phyloP scores from a whole-genome alignment of 2,113 vertebrate species.

The Sminthopsis crassicaudata region DNA sequence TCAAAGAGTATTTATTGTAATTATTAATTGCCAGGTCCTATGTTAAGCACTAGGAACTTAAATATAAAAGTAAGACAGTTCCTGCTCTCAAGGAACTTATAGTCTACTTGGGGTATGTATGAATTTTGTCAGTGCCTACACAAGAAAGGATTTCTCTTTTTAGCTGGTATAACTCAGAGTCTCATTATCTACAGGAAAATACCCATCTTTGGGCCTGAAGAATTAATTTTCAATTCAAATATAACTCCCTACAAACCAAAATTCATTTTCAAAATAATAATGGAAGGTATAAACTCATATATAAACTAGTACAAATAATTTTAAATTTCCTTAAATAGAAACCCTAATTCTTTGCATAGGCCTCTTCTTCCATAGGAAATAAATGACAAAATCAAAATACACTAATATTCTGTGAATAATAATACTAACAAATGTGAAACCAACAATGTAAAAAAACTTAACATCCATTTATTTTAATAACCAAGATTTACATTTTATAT shows the following conservation, averaged over 20 bases:
- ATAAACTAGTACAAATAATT: not conserved
- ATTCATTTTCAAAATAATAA: slow-evolving; percentile 16
- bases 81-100: not conserved
- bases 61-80: not conserved
- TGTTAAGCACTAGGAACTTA: not conserved
- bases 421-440: not conserved
- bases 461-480: not conserved
- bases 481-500: not conserved
- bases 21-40: not conserved
- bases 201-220: not conserved
- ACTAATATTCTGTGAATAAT: slow-evolving; percentile 2
- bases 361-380: not conserved
- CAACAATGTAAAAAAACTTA: slow-evolving; percentile 4
- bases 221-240: not conserved
- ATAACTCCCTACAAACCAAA: slow-evolving; percentile 4
- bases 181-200: slow-evolving; percentile 12
- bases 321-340: slow-evolving; percentile 31
- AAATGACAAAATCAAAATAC: slow-evolving; percentile 28
- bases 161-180: slow-evolving; percentile 11
- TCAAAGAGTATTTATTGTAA: not conserved
- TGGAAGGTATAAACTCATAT: not conserved
- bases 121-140: slow-evolving; percentile 15
- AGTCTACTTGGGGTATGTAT: not conserved
- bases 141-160: slow-evolving; percentile 18
- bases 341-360: slow-evolving; percentile 1